These are phyloP conservation scores for Drosophila jambulina DNA, from an alignment of 1,140 invertebrate species.

Conservation along the genomic window DNA sequence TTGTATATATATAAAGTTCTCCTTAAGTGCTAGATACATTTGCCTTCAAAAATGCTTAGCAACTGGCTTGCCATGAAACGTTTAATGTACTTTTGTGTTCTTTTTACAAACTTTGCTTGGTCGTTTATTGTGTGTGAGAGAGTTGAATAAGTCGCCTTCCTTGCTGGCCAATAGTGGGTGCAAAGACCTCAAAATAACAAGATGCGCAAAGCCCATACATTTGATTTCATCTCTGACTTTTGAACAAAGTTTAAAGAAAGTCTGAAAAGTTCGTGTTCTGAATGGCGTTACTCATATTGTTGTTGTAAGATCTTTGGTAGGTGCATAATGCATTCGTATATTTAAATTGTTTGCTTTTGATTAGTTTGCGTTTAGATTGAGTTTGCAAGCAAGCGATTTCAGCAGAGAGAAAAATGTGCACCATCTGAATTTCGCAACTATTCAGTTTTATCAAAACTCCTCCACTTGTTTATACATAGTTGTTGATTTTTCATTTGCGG, in stretches of 20 bases:
- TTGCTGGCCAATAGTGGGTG: constrained; percentile 38
- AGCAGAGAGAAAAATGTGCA: constrained; percentile 54
- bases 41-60: constrained; percentile 75
- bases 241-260: background rate
- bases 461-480: constrained; percentile 49
- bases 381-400: constrained; percentile 72
- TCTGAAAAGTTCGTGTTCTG: too few species aligned
- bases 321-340: constrained; percentile 41
- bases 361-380: constrained; percentile 55
- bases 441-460: constrained; percentile 39
- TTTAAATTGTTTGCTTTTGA: constrained; percentile 52
- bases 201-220: background rate
- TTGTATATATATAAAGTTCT: constrained; percentile 76
- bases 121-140: constrained; percentile 58
- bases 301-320: background rate
- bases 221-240: background rate
- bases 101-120: constrained; percentile 72
- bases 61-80: constrained; percentile 73
- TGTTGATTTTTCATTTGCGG: constrained; percentile 58
- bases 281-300: background rate
- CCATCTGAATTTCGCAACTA: constrained; percentile 11
- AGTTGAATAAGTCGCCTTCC: constrained; percentile 19
- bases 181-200: background rate
- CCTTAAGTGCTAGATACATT: constrained; percentile 76
- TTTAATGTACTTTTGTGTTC: constrained; percentile 59